phyloP scores from a whole-genome alignment of 2,797 vertebrate species.

The Cynodonichthys magdalenae region DNA sequence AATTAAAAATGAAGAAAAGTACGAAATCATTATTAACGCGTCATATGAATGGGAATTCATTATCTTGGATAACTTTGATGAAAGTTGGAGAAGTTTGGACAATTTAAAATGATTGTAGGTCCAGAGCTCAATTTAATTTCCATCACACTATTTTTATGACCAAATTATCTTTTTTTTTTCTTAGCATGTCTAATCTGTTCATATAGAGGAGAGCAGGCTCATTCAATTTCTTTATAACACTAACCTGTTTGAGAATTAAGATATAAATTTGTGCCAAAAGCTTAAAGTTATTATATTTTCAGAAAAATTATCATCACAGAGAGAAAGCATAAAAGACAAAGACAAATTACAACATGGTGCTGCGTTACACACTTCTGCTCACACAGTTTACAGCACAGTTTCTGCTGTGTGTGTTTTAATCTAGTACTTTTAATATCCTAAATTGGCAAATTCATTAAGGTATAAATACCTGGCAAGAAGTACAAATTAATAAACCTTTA shows the following conservation, averaged over 20 bases:
- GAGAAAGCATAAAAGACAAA: not conserved
- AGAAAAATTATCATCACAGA: not conserved
- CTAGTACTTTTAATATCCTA: not conserved
- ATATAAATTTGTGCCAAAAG: conserved; percentile 4
- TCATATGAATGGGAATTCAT: conserved; percentile 33
- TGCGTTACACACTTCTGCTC: not conserved
- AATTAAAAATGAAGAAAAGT: conserved; percentile 35
- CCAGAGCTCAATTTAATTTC: conserved; percentile 53
- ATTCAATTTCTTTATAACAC: conserved; percentile 21
- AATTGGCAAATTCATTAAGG: not conserved
- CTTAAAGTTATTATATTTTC: not conserved
- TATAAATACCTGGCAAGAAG: not conserved
- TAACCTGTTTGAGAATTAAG: conserved; percentile 12
- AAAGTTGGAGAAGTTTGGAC: conserved; percentile 36
- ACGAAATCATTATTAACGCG: conserved; percentile 18
- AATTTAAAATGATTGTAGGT: conserved; percentile 41
- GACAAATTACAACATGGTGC: not conserved
- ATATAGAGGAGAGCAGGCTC: conserved; percentile 33
- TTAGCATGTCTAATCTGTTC: conserved; percentile 45
- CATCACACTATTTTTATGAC: conserved; percentile 15
- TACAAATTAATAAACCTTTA: not conserved
- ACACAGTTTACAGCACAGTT: too few species aligned
- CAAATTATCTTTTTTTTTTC: conserved; percentile 51
- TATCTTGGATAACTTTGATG: conserved; percentile 50
- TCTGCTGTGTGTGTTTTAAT: not conserved